A percentile compares a stretch with the other conserved stretches of the same genome.
phyloP scores from a whole-genome alignment of 2,113 vertebrate species.

The Ochotona princeps region DNA sequence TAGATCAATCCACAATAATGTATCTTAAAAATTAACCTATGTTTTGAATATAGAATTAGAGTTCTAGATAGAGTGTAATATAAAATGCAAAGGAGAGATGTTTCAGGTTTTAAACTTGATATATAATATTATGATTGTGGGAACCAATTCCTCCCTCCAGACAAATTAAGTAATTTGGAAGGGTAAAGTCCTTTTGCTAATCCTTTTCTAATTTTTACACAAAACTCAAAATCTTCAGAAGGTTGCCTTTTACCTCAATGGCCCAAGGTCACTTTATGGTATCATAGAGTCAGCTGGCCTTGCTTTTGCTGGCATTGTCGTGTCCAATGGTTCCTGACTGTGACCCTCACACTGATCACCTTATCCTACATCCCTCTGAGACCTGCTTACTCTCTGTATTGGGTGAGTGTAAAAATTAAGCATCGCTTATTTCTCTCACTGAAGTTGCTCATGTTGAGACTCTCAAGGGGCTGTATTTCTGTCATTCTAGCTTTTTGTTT shows the following conservation, averaged over 20 bases:
- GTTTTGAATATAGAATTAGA: conserved; percentile 34
- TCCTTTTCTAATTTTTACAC: neutral
- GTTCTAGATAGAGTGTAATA: neutral
- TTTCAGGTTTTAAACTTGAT: conserved; percentile 34
- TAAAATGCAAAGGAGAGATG: neutral
- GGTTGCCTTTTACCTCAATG: neutral
- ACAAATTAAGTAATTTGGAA: neutral
- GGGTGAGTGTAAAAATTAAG: neutral
- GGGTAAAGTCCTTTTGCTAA: neutral
- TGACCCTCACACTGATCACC: neutral
- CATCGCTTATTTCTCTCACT: neutral
- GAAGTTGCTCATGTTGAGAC: neutral
- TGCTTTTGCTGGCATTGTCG: neutral
- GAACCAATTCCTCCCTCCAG: neutral
- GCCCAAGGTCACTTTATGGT: neutral
- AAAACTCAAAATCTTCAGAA: conserved; percentile 10
- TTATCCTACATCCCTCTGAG: no score
- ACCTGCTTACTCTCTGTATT: neutral
- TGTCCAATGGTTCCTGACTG: neutral
- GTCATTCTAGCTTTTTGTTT: neutral
- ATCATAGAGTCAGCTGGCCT: neutral
- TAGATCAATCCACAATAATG: neutral
- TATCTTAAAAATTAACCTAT: conserved; percentile 4
- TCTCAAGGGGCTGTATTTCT: neutral
- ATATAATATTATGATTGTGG: neutral